These are phyloP conservation scores for Cercocebus atys DNA, from an alignment of 2,113 vertebrate genomes.

Conservation along the genomic window DNA sequence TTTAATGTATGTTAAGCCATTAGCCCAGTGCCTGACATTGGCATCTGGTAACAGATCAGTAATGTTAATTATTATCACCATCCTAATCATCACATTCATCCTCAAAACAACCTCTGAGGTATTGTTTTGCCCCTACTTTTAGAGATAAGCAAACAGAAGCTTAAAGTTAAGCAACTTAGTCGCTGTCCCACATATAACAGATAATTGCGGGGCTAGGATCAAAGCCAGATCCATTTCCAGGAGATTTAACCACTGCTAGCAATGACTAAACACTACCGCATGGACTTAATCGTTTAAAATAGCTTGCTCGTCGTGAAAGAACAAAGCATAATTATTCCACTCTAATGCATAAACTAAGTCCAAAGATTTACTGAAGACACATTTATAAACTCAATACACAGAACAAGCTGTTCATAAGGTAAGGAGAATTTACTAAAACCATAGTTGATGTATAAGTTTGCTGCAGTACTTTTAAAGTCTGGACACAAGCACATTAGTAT, in stretches of 20 bases:
- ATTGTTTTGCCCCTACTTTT: neutral
- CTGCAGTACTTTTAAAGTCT: neutral
- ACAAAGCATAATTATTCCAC: neutral
- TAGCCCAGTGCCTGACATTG: neutral
- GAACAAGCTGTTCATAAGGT: neutral
- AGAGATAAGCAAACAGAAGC: constrained; percentile 9
- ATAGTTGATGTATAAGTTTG: neutral
- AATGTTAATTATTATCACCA: neutral
- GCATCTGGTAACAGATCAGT: neutral
- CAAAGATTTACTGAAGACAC: constrained; percentile 17
- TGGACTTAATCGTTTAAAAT: neutral
- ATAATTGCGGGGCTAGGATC: neutral
- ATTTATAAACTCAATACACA: neutral
- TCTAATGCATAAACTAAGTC: neutral
- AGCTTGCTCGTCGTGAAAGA: neutral
- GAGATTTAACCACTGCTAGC: neutral
- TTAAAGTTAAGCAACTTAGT: constrained; percentile 11
- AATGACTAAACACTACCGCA: neutral
- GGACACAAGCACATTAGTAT: neutral
- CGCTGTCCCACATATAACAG: neutral
- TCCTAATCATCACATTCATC: neutral
- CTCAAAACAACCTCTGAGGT: constrained; percentile 2
- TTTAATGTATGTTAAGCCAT: neutral
- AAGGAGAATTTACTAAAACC: neutral
- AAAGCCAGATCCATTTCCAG: constrained; percentile 33